These are phyloP conservation scores for Corythornis madagascariensis DNA, from an alignment of 2,113 vertebrate genomes.

Conservation along the genomic window DNA sequence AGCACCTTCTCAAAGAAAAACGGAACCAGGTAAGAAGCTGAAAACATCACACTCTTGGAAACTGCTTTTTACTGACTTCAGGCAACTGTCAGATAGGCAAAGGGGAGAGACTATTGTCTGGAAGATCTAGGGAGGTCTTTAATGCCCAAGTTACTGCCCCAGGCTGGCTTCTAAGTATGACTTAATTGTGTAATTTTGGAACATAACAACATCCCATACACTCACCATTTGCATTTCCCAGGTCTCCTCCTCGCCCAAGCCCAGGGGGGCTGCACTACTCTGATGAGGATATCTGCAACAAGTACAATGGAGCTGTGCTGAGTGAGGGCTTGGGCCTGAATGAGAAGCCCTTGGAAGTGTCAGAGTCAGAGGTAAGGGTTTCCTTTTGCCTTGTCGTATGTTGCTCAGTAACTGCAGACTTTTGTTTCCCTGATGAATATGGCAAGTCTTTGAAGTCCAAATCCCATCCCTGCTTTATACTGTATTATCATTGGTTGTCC, in stretches of 20 bases:
- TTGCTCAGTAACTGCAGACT: neutral
- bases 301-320: constrained; percentile 88
- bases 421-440: neutral
- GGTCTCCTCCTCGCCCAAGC: constrained; percentile 94
- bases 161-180: neutral
- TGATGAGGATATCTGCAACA: constrained; percentile 93
- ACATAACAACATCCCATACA: neutral
- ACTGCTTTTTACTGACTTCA: neutral
- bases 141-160: neutral
- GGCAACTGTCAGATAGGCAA: neutral
- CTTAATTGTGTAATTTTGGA: neutral
- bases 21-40: constrained; percentile 83
- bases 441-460: neutral
- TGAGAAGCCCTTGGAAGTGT: constrained; percentile 88
- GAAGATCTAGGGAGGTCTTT: neutral
- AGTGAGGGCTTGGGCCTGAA: constrained; percentile 85
- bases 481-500: neutral
- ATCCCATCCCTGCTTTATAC: neutral
- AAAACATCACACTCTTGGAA: neutral
- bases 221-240: constrained; percentile 13
- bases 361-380: constrained; percentile 88
- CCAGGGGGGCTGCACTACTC: constrained; percentile 94
- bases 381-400: neutral
- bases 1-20: constrained; percentile 93
- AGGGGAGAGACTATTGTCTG: neutral